Conservation (phyloP, 1,140 invertebrate genomes). For the Pygmarrhopalites habei region DNA sequence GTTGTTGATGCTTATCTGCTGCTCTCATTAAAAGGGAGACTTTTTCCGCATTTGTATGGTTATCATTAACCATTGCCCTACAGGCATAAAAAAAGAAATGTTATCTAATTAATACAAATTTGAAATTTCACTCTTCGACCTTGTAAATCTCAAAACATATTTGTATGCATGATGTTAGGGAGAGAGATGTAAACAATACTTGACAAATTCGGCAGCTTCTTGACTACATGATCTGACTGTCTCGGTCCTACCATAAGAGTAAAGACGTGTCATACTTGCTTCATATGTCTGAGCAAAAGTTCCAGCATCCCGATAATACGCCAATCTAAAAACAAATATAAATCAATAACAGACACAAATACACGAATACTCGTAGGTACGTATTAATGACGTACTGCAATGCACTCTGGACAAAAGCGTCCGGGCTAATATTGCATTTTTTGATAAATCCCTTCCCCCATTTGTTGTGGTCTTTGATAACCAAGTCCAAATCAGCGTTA, state of each 20-base stretch:
- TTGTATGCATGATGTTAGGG: neutral
- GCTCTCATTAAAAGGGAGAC: constrained; percentile 40
- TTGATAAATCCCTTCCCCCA: constrained; percentile 53
- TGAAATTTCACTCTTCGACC: too few species aligned
- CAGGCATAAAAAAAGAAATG: too few species aligned
- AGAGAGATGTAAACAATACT: too few species aligned
- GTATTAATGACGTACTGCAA: too few species aligned
- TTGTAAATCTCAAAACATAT: too few species aligned
- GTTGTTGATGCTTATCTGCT: constrained; percentile 43
- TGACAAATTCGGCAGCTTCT: constrained; percentile 42
- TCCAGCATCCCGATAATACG: constrained; percentile 43
- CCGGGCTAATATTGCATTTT: constrained; percentile 48
- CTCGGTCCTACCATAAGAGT: constrained; percentile 44
- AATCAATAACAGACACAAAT: too few species aligned
- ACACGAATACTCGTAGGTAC: too few species aligned
- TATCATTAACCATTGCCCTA: constrained; percentile 45
- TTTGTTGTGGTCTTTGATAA: constrained; percentile 44
- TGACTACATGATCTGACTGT: constrained; percentile 44
- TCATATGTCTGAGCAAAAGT: constrained; percentile 47
- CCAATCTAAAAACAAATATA: too few species aligned
- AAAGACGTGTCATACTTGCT: constrained; percentile 45
- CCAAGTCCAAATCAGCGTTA: constrained; percentile 48
- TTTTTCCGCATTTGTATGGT: constrained; percentile 37
- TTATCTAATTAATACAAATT: too few species aligned
- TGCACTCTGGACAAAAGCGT: constrained; percentile 45